phyloP scores from a whole-genome alignment of 2,888 invertebrate genomes.

The Drosophila mayaguana region DNA sequence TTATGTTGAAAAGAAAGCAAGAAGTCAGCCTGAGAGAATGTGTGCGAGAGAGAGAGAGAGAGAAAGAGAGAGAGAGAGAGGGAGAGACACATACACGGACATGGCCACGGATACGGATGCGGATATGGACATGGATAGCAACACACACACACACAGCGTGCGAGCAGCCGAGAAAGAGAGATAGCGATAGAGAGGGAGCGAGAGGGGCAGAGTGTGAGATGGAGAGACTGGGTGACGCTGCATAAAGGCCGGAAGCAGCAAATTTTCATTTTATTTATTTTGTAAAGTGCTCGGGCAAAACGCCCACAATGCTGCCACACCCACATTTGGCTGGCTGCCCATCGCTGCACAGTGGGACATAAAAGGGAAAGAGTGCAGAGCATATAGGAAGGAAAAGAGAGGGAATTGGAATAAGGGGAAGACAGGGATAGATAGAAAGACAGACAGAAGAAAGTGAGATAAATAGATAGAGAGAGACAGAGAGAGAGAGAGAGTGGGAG shows the following conservation, averaged over 20 bases:
- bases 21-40: conserved; percentile 10
- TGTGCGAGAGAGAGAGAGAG: neutral
- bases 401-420: neutral
- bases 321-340: conserved; percentile 12
- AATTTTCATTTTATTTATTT: conserved; percentile 80
- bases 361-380: neutral
- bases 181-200: neutral
- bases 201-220: neutral
- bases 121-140: conserved; percentile 66
- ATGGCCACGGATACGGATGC: conserved; percentile 69
- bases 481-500: neutral
- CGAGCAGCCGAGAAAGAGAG: neutral
- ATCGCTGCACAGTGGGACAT: conserved; percentile 16
- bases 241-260: conserved; percentile 76
- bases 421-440: neutral
- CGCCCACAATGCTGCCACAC: conserved; percentile 25
- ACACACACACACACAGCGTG: conserved; percentile 15
- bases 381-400: neutral
- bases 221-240: conserved; percentile 42
- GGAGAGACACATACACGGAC: conserved; percentile 57
- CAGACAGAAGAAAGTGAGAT: neutral
- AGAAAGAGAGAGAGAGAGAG: too few relatives aligned
- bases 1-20: conserved; percentile 65
- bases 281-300: conserved; percentile 70
- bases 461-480: neutral